These are phyloP conservation scores for Fabriciana adippe DNA, from an alignment of 2,888 invertebrate species.

Conservation along the genomic window DNA sequence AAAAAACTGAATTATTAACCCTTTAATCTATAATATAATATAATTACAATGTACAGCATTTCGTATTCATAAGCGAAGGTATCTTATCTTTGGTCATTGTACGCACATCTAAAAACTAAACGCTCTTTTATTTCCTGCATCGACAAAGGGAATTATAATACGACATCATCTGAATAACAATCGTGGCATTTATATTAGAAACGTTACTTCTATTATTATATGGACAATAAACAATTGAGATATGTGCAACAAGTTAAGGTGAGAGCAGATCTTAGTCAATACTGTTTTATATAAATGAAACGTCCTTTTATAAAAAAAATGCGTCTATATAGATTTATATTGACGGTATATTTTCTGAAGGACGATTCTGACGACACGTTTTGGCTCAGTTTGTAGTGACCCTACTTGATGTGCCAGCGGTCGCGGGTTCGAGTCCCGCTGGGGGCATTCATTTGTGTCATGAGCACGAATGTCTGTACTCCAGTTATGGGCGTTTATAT, in stretches of 20 bases:
- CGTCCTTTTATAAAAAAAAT: background rate
- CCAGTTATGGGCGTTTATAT: too few species aligned
- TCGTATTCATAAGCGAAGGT: constrained; percentile 24
- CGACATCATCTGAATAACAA: constrained; percentile 32
- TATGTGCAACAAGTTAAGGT: constrained; percentile 15
- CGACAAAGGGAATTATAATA: constrained; percentile 31
- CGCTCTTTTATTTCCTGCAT: constrained; percentile 33
- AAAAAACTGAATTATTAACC: background rate
- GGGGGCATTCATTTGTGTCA: too few species aligned
- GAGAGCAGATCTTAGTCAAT: constrained; percentile 19
- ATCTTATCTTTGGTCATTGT: constrained; percentile 32
- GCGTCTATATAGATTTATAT: too few species aligned
- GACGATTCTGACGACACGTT: too few species aligned
- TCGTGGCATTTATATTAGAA: constrained; percentile 34
- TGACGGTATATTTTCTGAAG: too few species aligned
- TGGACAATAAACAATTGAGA: constrained; percentile 44
- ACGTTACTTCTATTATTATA: constrained; percentile 42
- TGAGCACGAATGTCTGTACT: too few species aligned
- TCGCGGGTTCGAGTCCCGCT: too few species aligned
- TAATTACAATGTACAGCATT: constrained; percentile 1
- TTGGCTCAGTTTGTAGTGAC: too few species aligned
- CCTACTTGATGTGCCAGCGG: too few species aligned
- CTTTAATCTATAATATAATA: background rate
- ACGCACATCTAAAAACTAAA: constrained; percentile 26
- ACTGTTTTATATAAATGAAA: background rate